Percentiles rank a stretch among this genome's conserved stretches.
phyloP scores from a whole-genome alignment of 2,797 vertebrate species.

The Neoniphon sammara region DNA sequence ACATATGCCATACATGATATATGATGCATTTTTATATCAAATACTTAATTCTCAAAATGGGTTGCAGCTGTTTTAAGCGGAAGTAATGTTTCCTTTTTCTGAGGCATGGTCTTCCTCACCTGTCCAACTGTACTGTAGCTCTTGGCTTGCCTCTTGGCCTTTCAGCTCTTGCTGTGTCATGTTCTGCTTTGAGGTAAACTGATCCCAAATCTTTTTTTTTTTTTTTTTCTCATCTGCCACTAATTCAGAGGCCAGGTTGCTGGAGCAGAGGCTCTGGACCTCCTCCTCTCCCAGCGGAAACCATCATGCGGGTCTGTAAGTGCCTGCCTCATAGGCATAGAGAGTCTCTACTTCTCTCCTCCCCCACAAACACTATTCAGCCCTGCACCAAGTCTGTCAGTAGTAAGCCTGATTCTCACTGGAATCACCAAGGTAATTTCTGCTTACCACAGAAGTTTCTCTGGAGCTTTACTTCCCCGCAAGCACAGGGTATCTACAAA shows the following conservation, averaged over 20 bases:
- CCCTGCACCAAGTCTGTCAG: constrained; percentile 32
- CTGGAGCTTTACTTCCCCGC: constrained; percentile 45
- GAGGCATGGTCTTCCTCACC: constrained; percentile 21
- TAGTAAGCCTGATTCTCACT: constrained; percentile 35
- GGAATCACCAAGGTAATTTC: constrained; percentile 45
- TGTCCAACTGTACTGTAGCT: constrained; percentile 18
- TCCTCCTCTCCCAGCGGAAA: constrained; percentile 43
- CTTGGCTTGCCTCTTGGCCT: constrained; percentile 12
- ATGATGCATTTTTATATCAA: constrained; percentile 8
- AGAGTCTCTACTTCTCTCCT: constrained; percentile 31
- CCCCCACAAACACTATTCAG: constrained; percentile 36
- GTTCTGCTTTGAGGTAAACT: constrained; percentile 43
- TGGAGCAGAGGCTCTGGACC: constrained; percentile 31
- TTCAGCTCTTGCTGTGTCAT: constrained; percentile 48
- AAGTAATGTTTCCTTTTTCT: constrained; percentile 17
- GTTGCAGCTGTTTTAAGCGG: constrained; percentile 47
- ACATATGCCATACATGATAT: constrained; percentile 35
- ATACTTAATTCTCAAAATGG: constrained; percentile 35
- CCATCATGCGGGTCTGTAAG: constrained; percentile 46
- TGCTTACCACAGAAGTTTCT: constrained; percentile 41
- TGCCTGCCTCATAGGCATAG: constrained; percentile 38
- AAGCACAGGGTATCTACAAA: constrained; percentile 24
- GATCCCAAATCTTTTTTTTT: constrained; percentile 36
- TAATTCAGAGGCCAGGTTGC: constrained; percentile 36
- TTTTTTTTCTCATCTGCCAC: constrained; percentile 25